phyloP scores from a whole-genome alignment of 2,113 vertebrate genomes.

The Hemibates koningsi region DNA sequence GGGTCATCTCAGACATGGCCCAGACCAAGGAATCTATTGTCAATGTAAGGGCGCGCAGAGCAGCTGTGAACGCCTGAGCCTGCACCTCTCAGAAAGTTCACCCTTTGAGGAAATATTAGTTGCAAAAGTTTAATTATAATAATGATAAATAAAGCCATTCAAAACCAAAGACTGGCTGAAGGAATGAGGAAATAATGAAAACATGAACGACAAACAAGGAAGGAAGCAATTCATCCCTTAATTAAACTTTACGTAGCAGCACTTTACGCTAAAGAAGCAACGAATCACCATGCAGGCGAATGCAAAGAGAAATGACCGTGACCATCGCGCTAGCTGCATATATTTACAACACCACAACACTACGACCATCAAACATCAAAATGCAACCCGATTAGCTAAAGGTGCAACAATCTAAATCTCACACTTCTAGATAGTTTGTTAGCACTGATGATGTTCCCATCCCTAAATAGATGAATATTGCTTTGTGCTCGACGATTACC shows the following conservation, averaged over 20 bases:
- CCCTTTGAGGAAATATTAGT: background rate
- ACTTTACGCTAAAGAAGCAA: background rate
- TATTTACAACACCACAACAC: background rate
- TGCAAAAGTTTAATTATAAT: background rate
- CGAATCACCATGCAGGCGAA: fast-evolving
- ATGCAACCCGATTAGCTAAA: background rate
- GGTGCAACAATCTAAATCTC: background rate
- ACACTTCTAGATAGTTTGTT: background rate
- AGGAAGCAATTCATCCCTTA: fast-evolving
- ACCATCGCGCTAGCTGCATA: background rate
- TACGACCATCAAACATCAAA: background rate
- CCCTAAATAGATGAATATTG: background rate
- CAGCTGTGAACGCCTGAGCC: background rate
- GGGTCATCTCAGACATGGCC: conserved; percentile 96
- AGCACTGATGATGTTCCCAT: background rate
- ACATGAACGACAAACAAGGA: fast-evolving
- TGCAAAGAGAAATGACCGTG: background rate
- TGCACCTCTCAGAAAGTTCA: background rate
- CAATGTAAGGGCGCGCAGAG: conserved; percentile 72
- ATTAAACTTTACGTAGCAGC: background rate
- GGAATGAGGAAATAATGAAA: background rate
- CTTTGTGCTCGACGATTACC: fast-evolving
- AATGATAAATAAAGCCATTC: background rate
- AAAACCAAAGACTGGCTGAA: background rate
- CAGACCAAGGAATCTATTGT: conserved; percentile 95